phyloP scores from a whole-genome alignment of 2,113 vertebrate species.

The Myotis davidii region DNA sequence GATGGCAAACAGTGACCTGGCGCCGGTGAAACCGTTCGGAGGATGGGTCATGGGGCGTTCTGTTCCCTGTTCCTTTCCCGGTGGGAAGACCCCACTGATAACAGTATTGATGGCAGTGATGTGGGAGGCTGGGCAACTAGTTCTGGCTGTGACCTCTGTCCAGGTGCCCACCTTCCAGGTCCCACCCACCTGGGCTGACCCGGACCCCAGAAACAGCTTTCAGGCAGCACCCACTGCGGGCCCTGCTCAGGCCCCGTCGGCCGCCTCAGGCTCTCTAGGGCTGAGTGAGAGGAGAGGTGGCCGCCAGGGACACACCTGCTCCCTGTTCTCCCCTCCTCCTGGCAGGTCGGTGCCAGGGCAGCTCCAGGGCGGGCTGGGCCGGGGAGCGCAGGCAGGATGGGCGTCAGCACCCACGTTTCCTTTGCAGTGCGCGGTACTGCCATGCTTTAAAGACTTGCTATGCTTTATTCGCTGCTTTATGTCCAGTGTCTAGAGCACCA shows the following conservation, averaged over 20 bases:
- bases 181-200: background rate
- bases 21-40: background rate
- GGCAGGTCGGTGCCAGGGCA: background rate
- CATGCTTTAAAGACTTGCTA: too few species aligned
- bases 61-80: background rate
- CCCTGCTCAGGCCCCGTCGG: background rate
- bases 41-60: background rate
- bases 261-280: background rate
- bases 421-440: background rate
- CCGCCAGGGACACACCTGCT: background rate
- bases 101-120: too few species aligned
- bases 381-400: background rate
- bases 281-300: background rate
- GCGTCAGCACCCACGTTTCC: background rate
- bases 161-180: background rate
- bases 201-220: background rate
- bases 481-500: background rate
- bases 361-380: background rate
- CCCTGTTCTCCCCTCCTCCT: background rate
- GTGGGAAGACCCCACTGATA: background rate
- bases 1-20: background rate
- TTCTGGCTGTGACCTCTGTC: background rate
- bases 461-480: background rate
- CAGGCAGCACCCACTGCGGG: too few species aligned
- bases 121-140: accelerated